Evolutionary conservation across 2,113 vertebrate species (phyloP).

Genomic region (Catharus fuscescens): DNA sequence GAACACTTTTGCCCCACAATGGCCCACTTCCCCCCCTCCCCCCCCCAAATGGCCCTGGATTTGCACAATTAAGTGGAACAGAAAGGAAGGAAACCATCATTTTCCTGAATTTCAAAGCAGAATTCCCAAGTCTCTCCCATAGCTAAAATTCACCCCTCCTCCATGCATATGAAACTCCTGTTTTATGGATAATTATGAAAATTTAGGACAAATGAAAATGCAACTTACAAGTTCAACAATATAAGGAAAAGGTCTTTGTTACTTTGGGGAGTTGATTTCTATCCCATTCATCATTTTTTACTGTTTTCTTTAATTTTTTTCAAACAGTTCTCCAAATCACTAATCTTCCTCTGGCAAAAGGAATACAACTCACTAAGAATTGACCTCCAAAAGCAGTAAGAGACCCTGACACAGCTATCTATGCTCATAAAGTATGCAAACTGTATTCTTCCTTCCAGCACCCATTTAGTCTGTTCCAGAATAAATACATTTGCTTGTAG

Average conservation of each 20-base stretch:
- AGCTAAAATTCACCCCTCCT: not conserved
- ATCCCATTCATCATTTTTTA: not conserved
- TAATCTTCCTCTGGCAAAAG: not conserved
- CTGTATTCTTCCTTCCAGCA: constrained; percentile 52
- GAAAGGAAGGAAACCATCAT: not conserved
- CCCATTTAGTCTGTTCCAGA: constrained; percentile 17
- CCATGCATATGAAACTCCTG: not conserved
- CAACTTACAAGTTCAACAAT: not conserved
- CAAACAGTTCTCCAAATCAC: not conserved
- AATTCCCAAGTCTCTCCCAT: not conserved
- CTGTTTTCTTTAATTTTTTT: not conserved
- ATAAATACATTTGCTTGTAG: constrained; percentile 36
- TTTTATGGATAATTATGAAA: not conserved
- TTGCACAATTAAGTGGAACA: not conserved
- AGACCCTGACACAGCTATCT: constrained; percentile 40
- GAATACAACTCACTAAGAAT: constrained; percentile 4
- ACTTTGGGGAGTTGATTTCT: not conserved
- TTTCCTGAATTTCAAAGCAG: not conserved
- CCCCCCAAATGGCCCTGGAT: accelerated
- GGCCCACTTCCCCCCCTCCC: not conserved
- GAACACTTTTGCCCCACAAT: not conserved
- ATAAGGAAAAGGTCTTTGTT: not conserved
- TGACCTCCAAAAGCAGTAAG: not conserved
- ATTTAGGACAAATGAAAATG: not conserved
- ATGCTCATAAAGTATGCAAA: constrained; percentile 44